A percentile compares a stretch with the other conserved stretches of the same genome.
These are phyloP conservation scores for Chironomus riparius DNA, from an alignment of 2,888 invertebrate genomes.

Conservation along the genomic window DNA sequence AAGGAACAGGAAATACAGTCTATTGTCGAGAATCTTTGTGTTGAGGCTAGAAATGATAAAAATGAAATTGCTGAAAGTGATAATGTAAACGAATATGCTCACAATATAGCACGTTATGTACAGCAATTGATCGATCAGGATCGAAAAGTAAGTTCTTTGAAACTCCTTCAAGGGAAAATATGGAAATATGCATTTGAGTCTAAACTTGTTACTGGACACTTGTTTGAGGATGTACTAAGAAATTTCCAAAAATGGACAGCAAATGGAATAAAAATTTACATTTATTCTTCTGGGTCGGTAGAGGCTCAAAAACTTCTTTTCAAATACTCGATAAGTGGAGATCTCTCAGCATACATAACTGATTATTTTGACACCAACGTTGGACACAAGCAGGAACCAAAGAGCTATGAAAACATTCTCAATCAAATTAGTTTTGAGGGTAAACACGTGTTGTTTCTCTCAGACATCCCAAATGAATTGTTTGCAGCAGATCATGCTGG, in stretches of 20 bases:
- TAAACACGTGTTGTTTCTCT: slow-evolving; percentile 71
- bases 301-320: slow-evolving; percentile 86
- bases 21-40: slow-evolving; percentile 56
- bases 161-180: slow-evolving; percentile 82
- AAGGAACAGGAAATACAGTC: slow-evolving; percentile 56
- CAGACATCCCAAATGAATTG: slow-evolving; percentile 77
- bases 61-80: slow-evolving; percentile 42
- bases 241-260: slow-evolving; percentile 65
- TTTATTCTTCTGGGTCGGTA: slow-evolving; percentile 88
- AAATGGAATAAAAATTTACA: slow-evolving; percentile 60
- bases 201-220: slow-evolving; percentile 59
- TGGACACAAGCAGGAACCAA: slow-evolving; percentile 67
- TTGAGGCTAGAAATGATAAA: slow-evolving; percentile 51
- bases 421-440: slow-evolving; percentile 54
- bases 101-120: slow-evolving; percentile 60
- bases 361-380: slow-evolving; percentile 81
- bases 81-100: slow-evolving; percentile 47
- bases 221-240: slow-evolving; percentile 75
- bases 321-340: slow-evolving; percentile 63
- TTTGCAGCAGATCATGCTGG: slow-evolving; percentile 71
- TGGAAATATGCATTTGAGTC: slow-evolving; percentile 77
- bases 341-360: slow-evolving; percentile 60
- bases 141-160: slow-evolving; percentile 69
- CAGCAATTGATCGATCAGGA: slow-evolving; percentile 74
- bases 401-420: slow-evolving; percentile 71